Evolutionary conservation across 2,888 invertebrate species (phyloP).

Genomic region (Ariolimax columbianus): DNA sequence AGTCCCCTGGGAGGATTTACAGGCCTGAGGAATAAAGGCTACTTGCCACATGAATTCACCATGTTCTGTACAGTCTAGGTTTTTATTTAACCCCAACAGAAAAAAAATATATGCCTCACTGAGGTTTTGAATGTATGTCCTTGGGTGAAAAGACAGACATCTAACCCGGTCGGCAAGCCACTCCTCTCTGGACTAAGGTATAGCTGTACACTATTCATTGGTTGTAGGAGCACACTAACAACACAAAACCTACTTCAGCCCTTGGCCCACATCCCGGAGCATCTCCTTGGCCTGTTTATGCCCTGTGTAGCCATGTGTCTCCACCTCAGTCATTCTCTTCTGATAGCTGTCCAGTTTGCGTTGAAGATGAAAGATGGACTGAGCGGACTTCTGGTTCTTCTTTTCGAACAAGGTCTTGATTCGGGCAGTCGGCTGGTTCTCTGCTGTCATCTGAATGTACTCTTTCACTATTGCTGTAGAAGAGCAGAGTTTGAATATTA

Average conservation of each 20-base stretch:
- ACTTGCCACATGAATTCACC: too few relatives aligned
- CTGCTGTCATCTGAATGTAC: constrained; percentile 93
- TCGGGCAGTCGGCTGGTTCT: constrained; percentile 91
- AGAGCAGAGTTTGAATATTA: not conserved
- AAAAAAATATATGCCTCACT: too few relatives aligned
- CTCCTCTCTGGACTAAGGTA: too few relatives aligned
- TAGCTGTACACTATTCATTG: too few relatives aligned
- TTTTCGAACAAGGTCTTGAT: constrained; percentile 97
- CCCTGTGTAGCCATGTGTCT: constrained; percentile 85
- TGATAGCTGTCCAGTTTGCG: constrained; percentile 94
- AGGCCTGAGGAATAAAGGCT: too few relatives aligned
- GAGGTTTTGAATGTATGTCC: too few relatives aligned
- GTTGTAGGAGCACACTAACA: too few relatives aligned
- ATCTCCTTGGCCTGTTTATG: constrained; percentile 93
- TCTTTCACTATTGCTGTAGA: constrained; percentile 94
- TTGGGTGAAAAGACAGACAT: too few relatives aligned
- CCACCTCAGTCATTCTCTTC: constrained; percentile 88
- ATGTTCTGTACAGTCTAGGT: too few relatives aligned
- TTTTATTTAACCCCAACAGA: too few relatives aligned
- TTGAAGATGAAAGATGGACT: constrained; percentile 93
- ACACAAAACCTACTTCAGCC: constrained; percentile 91
- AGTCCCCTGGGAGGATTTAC: too few relatives aligned
- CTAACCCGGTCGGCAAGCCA: too few relatives aligned
- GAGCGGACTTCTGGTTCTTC: constrained; percentile 97
- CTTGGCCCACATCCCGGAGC: constrained; percentile 94